Percentiles rank a stretch among this genome's conserved stretches.
Evolutionary conservation across 2,888 invertebrate genomes (phyloP).

Genomic region (Morpho helenor): DNA sequence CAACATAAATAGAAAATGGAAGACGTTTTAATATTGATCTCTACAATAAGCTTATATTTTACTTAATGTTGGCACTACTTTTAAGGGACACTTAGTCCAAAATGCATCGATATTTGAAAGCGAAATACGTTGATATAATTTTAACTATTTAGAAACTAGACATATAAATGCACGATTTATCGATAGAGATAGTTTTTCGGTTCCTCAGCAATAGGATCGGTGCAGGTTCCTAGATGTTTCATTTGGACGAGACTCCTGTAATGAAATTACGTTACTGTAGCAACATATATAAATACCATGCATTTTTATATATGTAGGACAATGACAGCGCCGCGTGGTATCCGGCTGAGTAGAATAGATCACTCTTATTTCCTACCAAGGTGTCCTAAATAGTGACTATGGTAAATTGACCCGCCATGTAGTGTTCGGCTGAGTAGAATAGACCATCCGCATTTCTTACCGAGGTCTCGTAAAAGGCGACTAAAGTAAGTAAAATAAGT

Average conservation of each 20-base stretch:
- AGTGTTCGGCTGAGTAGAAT: too few relatives aligned
- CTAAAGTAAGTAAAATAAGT: too few relatives aligned
- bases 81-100: conserved; percentile 37
- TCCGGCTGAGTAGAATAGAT: too few relatives aligned
- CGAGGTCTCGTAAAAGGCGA: too few relatives aligned
- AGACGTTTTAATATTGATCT: conserved; percentile 26
- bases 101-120: conserved; percentile 42
- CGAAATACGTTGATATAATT: conserved; percentile 43
- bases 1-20: conserved; percentile 23
- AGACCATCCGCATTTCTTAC: too few relatives aligned
- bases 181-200: conserved; percentile 93
- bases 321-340: too few relatives aligned
- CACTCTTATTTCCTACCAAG: too few relatives aligned
- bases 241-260: conserved; percentile 84
- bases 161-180: conserved; percentile 37
- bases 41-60: conserved; percentile 23
- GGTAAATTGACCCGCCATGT: too few relatives aligned
- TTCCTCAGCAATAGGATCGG: conserved; percentile 89
- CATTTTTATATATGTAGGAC: too few relatives aligned
- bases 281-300: too few relatives aligned
- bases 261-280: conserved; percentile 21
- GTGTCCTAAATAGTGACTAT: too few relatives aligned
- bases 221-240: conserved; percentile 91
- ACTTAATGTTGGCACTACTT: conserved; percentile 58
- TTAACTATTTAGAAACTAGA: conserved; percentile 14